Conservation (phyloP, 92 coral and sea anemone species). For the Muricea muricata region DNA sequence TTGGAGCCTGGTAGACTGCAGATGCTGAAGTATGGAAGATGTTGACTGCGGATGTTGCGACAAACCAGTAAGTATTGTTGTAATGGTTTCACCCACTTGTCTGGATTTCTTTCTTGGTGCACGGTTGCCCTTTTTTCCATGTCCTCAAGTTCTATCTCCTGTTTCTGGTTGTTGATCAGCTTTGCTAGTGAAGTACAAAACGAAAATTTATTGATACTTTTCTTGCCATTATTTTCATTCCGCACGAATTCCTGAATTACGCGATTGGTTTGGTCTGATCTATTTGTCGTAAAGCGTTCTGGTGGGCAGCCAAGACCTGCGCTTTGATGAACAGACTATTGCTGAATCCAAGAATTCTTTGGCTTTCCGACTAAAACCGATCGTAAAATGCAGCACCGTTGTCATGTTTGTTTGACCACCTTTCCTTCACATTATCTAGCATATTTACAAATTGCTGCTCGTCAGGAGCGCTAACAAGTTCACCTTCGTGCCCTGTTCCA, state of each 20-base stretch:
- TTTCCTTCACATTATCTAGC: conserved; percentile 10
- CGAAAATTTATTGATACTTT: neutral
- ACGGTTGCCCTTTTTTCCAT: conserved; percentile 19
- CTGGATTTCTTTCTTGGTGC: neutral
- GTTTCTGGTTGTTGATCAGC: conserved; percentile 46
- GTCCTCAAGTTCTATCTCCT: conserved; percentile 54
- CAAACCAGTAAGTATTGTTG: too few species aligned
- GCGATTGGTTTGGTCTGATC: conserved; percentile 51
- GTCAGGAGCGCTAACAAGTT: too few species aligned
- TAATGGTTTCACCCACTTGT: too few species aligned
- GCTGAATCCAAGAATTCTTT: too few species aligned
- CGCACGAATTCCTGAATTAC: conserved; percentile 54
- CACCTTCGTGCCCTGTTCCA: too few species aligned
- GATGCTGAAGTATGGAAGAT: too few species aligned
- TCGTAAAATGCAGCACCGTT: neutral
- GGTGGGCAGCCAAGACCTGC: too few species aligned
- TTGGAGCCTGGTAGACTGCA: too few species aligned
- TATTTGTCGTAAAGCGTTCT: too few species aligned
- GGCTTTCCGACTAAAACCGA: conserved; percentile 39
- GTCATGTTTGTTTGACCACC: conserved; percentile 18
- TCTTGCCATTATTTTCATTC: neutral
- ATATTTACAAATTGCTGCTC: too few species aligned
- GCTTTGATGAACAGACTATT: too few species aligned
- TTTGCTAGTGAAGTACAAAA: neutral
- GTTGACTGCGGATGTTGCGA: too few species aligned